Conservation (phyloP, 2,113 vertebrate genomes). For the Spizaetus ornatus region DNA sequence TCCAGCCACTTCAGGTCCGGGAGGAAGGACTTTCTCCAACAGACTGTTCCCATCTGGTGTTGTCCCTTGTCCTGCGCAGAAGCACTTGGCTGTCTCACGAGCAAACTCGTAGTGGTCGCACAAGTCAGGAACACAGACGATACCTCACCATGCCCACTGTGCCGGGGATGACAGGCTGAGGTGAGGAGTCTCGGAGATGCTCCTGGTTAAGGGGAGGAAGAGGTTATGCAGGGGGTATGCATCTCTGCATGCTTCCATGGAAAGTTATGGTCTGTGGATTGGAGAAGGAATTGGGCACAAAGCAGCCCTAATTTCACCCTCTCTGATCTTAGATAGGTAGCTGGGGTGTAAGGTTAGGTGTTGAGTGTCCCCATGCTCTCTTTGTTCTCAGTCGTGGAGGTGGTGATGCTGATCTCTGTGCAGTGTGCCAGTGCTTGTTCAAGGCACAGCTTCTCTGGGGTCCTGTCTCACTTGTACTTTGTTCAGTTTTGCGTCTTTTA, state of each 20-base stretch:
- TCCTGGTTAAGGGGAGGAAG: not conserved
- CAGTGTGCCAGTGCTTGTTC: not conserved
- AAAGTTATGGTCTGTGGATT: not conserved
- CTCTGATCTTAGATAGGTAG: not conserved
- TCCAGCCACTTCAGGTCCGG: not conserved
- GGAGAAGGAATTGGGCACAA: not conserved
- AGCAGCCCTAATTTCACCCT: not conserved
- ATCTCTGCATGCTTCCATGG: not conserved
- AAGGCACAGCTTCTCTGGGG: not conserved
- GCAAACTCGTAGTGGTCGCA: not conserved
- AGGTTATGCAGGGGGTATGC: too few species aligned
- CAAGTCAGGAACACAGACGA: not conserved
- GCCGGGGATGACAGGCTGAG: fast-evolving
- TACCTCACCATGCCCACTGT: not conserved
- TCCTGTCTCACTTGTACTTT: not conserved
- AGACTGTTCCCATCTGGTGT: not conserved
- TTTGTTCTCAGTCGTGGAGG: too few species aligned
- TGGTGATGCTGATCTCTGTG: fast-evolving
- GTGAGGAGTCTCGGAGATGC: not conserved
- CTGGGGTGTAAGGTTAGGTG: not conserved
- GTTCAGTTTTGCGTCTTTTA: not conserved
- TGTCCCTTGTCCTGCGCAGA: not conserved
- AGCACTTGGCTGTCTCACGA: not conserved
- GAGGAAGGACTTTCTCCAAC: not conserved
- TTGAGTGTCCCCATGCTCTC: not conserved